Evolutionary conservation across 2,797 vertebrate genomes (phyloP).

Genomic region (Petrocephalus sullivani): DNA sequence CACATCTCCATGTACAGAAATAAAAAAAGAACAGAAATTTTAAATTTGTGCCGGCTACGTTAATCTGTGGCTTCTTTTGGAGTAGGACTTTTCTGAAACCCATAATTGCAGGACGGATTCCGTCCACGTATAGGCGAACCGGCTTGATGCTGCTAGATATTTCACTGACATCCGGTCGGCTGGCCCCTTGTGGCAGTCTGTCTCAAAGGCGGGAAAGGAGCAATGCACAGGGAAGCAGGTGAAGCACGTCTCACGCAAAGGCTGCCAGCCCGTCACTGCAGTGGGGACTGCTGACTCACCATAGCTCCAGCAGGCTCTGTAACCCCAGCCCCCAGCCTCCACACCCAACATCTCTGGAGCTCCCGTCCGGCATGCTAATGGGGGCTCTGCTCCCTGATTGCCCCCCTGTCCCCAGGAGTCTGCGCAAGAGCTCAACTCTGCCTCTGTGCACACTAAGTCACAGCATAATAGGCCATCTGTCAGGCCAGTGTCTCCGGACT

Average conservation of each 20-base stretch:
- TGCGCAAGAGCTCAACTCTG: background rate
- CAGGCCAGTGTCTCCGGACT: background rate
- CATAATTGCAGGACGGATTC: background rate
- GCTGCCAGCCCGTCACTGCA: background rate
- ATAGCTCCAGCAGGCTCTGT: background rate
- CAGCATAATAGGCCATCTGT: slow-evolving; percentile 19
- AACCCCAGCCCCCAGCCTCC: background rate
- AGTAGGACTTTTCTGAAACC: background rate
- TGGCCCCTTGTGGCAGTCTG: slow-evolving; percentile 2
- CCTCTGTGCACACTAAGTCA: slow-evolving; percentile 9
- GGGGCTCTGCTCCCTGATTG: background rate
- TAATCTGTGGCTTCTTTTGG: background rate
- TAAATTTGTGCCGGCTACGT: background rate
- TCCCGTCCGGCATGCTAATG: background rate
- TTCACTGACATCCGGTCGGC: background rate
- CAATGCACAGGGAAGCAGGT: background rate
- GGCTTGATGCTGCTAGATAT: background rate
- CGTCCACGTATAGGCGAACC: background rate
- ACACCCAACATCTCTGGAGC: background rate
- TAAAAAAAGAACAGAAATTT: background rate
- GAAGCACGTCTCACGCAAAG: background rate
- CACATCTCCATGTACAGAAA: background rate
- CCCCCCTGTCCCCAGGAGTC: background rate
- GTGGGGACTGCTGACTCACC: slow-evolving; percentile 19
- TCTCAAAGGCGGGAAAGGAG: background rate